Conservation (phyloP, 2,113 vertebrate genomes). For the Apteryx owenii region DNA sequence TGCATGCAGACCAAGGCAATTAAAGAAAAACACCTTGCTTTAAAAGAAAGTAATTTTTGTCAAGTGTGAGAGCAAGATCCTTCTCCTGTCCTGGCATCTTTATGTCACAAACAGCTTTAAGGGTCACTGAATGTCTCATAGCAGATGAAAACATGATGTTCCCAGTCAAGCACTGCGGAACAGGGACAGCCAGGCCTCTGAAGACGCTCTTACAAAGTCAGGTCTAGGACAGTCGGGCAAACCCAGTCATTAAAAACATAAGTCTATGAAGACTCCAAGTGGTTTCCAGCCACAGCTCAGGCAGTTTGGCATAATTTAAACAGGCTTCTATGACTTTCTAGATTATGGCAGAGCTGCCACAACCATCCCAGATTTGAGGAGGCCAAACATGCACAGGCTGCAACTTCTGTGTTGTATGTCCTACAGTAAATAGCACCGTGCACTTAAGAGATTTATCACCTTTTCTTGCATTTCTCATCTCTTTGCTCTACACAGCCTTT, state of each 20-base stretch:
- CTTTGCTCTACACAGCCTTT: too few relatives aligned
- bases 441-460: not conserved
- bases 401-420: not conserved
- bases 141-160: not conserved
- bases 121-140: not conserved
- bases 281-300: not conserved
- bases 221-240: not conserved
- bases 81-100: not conserved
- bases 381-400: not conserved
- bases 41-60: not conserved
- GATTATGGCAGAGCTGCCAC: not conserved
- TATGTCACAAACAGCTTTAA: constrained; percentile 28
- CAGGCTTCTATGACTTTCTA: not conserved
- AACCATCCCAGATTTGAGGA: not conserved
- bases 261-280: not conserved
- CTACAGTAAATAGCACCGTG: not conserved
- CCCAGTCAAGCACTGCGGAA: not conserved
- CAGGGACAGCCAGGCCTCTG: not conserved
- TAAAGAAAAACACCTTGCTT: not conserved
- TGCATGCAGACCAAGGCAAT: not conserved
- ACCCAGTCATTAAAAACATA: not conserved
- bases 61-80: not conserved
- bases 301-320: not conserved
- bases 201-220: not conserved
- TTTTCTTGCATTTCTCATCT: not conserved